phyloP scores from a whole-genome alignment of 92 coral and sea anemone species.

The Zoanthus sociatus region DNA sequence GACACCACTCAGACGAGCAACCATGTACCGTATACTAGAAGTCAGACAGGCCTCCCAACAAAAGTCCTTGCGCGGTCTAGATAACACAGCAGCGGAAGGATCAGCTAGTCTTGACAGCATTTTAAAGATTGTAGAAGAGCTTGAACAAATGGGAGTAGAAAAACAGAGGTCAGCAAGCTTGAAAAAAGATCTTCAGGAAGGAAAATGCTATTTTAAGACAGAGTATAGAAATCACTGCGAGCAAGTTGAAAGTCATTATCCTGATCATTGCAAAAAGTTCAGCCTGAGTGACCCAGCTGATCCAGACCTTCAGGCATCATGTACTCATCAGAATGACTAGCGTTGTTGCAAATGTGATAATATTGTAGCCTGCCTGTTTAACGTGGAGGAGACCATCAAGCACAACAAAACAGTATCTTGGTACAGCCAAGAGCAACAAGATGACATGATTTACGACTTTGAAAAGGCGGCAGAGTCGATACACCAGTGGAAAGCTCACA shows the following conservation, averaged over 20 bases:
- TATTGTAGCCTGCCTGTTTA: slow-evolving; percentile 39
- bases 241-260: slow-evolving; percentile 59
- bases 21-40: slow-evolving; percentile 53
- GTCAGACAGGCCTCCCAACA: slow-evolving; percentile 61
- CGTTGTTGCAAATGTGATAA: slow-evolving; percentile 62
- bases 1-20: slow-evolving; percentile 59
- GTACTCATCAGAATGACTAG: slow-evolving; percentile 60
- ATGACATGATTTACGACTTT: slow-evolving; percentile 59
- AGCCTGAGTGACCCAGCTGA: slow-evolving; percentile 70
- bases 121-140: slow-evolving; percentile 54
- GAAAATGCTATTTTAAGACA: slow-evolving; percentile 36
- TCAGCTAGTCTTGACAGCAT: slow-evolving; percentile 59
- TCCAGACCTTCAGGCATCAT: slow-evolving; percentile 49
- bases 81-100: slow-evolving; percentile 70
- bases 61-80: slow-evolving; percentile 46
- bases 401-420: slow-evolving; percentile 9
- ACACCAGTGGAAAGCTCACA: slow-evolving; percentile 57
- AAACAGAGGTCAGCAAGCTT: slow-evolving; percentile 26
- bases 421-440: slow-evolving; percentile 59
- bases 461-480: slow-evolving; percentile 34
- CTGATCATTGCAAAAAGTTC: slow-evolving; percentile 61
- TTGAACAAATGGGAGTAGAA: slow-evolving; percentile 38
- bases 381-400: slow-evolving; percentile 37
- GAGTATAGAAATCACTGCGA: slow-evolving; percentile 57
- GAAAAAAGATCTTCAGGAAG: slow-evolving; percentile 31